Evolutionary conservation across 2,113 vertebrate species (phyloP).

Genomic region (Petrocephalus microphthalmus): DNA sequence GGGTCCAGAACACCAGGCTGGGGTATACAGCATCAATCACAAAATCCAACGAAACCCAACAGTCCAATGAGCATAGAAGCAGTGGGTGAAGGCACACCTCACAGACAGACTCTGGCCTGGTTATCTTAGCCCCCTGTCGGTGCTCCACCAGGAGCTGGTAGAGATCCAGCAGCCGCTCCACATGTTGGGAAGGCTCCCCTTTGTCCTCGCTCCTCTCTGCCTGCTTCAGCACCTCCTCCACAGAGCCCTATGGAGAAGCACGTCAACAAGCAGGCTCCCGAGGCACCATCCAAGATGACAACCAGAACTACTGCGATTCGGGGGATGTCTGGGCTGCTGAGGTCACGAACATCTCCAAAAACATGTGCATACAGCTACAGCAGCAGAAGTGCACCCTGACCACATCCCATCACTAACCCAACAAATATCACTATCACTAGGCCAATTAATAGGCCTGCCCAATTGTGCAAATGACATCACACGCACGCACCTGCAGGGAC

Average conservation of each 20-base stretch:
- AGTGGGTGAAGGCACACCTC: slow-evolving; percentile 54
- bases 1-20: neutral
- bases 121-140: slow-evolving; percentile 73
- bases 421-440: neutral
- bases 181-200: slow-evolving; percentile 62
- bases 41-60: neutral
- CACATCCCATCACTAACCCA: neutral
- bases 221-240: slow-evolving; percentile 39
- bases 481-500: slow-evolving; percentile 68
- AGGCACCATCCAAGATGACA: neutral
- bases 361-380: neutral
- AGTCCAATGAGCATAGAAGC: neutral
- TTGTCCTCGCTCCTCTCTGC: slow-evolving; percentile 40
- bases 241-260: slow-evolving; percentile 33
- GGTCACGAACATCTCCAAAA: neutral
- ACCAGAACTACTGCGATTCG: neutral
- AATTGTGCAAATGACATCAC: neutral
- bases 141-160: slow-evolving; percentile 71
- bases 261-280: neutral
- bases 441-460: neutral
- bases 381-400: neutral
- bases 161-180: slow-evolving; percentile 73
- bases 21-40: neutral
- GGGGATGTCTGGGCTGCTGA: neutral
- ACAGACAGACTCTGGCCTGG: slow-evolving; percentile 68